phyloP scores from a whole-genome alignment of 64 coral and sea anemone genomes.

The Pocillopora damicornis region DNA sequence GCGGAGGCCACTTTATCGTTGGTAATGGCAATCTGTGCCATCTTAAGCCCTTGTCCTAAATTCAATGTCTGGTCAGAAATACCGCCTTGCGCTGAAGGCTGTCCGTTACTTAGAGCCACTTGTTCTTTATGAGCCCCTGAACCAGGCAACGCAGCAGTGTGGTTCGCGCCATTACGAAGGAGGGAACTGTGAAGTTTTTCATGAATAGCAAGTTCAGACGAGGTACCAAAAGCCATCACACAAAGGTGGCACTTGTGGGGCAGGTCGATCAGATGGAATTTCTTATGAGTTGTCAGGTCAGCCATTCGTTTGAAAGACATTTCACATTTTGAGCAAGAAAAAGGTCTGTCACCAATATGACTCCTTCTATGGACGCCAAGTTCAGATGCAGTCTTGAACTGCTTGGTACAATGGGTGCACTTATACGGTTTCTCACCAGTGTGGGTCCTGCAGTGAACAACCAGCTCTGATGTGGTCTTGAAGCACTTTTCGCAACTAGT shows the following conservation, averaged over 20 bases:
- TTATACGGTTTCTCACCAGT: constrained; percentile 51
- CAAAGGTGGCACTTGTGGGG: constrained; percentile 33
- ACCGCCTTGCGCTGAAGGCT: not conserved
- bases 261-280: constrained; percentile 28
- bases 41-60: constrained; percentile 12
- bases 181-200: constrained; percentile 12
- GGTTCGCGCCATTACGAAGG: not conserved
- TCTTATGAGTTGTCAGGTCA: constrained; percentile 27
- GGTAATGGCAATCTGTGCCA: constrained; percentile 13
- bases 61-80: not conserved
- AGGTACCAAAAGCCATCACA: constrained; percentile 35
- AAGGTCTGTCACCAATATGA: constrained; percentile 39
- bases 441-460: constrained; percentile 31
- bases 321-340: constrained; percentile 17
- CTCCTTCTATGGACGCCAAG: constrained; percentile 38
- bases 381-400: constrained; percentile 43
- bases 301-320: constrained; percentile 35
- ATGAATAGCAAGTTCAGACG: constrained; percentile 28
- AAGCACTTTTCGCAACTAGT: constrained; percentile 41
- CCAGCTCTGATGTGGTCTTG: constrained; percentile 31
- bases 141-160: not conserved
- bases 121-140: not conserved
- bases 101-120: not conserved
- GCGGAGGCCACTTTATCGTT: not conserved
- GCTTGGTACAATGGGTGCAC: constrained; percentile 21